A percentile compares a stretch with the other conserved stretches of the same genome.
Conservation (phyloP, 2,888 invertebrate genomes). For the Rutpela maculata region DNA sequence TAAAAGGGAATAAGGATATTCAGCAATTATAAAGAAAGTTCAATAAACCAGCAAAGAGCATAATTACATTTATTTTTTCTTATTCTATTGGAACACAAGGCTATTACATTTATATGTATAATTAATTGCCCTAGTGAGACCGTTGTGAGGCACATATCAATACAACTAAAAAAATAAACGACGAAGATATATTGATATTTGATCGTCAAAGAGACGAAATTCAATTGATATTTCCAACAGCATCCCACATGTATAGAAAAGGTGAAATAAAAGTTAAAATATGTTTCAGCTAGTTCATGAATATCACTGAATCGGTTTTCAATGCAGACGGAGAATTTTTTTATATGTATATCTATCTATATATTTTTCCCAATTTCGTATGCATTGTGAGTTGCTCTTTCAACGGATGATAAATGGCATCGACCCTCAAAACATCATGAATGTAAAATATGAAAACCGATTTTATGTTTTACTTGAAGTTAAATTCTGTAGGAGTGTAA, state of each 20-base stretch:
- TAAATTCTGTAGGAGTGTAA: too few relatives aligned
- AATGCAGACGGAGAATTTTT: not conserved
- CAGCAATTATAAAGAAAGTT: too few relatives aligned
- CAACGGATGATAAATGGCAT: not conserved
- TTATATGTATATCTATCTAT: not conserved
- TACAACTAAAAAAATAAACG: too few relatives aligned
- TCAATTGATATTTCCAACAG: not conserved
- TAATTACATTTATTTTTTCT: too few relatives aligned
- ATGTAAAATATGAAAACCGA: not conserved
- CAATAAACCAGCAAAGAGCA: too few relatives aligned
- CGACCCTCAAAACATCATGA: not conserved
- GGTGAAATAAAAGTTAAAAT: not conserved
- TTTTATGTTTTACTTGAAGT: not conserved
- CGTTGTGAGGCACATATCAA: too few relatives aligned
- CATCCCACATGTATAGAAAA: not conserved
- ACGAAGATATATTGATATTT: not conserved
- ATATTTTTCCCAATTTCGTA: not conserved
- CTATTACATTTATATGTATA: too few relatives aligned
- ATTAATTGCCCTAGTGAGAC: too few relatives aligned
- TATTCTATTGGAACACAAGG: too few relatives aligned
- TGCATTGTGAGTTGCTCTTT: not conserved
- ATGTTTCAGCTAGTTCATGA: not conserved
- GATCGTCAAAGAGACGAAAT: not conserved
- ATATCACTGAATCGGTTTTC: not conserved
- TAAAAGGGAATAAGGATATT: too few relatives aligned